Evolutionary conservation across 2,113 vertebrate species (phyloP).

Genomic region (Lampris megalopsis): DNA sequence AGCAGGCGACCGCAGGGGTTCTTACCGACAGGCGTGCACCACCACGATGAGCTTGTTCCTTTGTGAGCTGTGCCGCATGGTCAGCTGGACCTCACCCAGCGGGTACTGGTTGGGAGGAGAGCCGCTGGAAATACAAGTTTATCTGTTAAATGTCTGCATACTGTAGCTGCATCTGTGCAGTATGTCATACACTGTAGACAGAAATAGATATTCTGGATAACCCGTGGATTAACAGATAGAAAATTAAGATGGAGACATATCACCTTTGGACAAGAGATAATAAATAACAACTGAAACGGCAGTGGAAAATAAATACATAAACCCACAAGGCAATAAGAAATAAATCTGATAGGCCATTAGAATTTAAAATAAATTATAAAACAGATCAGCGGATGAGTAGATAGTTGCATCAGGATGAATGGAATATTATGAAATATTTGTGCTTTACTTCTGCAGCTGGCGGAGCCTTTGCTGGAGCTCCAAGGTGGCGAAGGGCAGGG

Average conservation of each 20-base stretch:
- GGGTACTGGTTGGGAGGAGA: conserved; percentile 88
- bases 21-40: conserved; percentile 94
- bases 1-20: neutral
- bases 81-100: conserved; percentile 95
- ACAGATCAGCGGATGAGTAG: too few relatives aligned
- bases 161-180: conserved; percentile 13
- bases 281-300: too few relatives aligned
- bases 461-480: conserved; percentile 92
- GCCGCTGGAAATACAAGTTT: conserved; percentile 83
- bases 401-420: too few relatives aligned
- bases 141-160: conserved; percentile 34
- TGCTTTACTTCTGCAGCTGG: conserved; percentile 92
- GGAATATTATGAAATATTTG: neutral
- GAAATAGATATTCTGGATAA: too few relatives aligned
- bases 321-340: too few relatives aligned
- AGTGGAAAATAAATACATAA: too few relatives aligned
- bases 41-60: conserved; percentile 97
- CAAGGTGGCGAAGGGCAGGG: conserved; percentile 89
- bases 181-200: neutral
- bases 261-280: too few relatives aligned
- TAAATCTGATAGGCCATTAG: too few relatives aligned
- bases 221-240: too few relatives aligned
- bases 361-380: too few relatives aligned
- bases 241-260: too few relatives aligned
- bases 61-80: conserved; percentile 93